phyloP scores from a whole-genome alignment of 2,113 vertebrate genomes.

The Gobio gobio region DNA sequence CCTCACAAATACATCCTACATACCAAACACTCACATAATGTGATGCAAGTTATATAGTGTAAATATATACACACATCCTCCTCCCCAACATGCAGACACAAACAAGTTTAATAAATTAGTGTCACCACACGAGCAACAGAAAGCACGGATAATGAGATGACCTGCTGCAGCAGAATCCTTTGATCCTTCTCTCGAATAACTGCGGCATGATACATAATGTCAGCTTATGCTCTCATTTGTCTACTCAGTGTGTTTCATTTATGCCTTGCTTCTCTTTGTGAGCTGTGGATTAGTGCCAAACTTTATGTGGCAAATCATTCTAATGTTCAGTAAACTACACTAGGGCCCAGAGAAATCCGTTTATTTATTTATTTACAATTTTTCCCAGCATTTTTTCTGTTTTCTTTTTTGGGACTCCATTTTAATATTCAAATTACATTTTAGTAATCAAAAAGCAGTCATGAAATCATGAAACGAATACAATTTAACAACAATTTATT shows the following conservation, averaged over 20 bases:
- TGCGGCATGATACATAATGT: background rate
- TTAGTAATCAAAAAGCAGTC: too few species aligned
- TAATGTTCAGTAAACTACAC: conserved; percentile 1
- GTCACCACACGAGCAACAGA: conserved; percentile 59
- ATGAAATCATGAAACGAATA: too few species aligned
- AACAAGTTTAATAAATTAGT: conserved; percentile 50
- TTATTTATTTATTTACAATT: too few species aligned
- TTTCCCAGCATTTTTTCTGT: too few species aligned
- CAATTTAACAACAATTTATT: too few species aligned
- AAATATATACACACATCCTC: background rate
- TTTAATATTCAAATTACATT: too few species aligned
- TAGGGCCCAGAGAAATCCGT: too few species aligned
- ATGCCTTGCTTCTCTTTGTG: background rate
- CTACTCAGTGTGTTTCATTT: background rate
- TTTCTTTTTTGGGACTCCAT: background rate
- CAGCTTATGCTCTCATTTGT: conserved; percentile 21
- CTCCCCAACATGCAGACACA: background rate
- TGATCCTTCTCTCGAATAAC: conserved; percentile 20
- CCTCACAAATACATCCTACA: background rate
- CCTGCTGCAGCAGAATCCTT: conserved; percentile 56
- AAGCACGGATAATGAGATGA: conserved; percentile 57
- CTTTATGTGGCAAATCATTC: background rate
- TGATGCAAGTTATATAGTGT: conserved; percentile 2
- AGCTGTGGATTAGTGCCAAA: conserved; percentile 7
- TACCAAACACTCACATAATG: conserved; percentile 20